These are phyloP conservation scores for Stenodera caucasica DNA, from an alignment of 2,888 invertebrate genomes.

Conservation along the genomic window DNA sequence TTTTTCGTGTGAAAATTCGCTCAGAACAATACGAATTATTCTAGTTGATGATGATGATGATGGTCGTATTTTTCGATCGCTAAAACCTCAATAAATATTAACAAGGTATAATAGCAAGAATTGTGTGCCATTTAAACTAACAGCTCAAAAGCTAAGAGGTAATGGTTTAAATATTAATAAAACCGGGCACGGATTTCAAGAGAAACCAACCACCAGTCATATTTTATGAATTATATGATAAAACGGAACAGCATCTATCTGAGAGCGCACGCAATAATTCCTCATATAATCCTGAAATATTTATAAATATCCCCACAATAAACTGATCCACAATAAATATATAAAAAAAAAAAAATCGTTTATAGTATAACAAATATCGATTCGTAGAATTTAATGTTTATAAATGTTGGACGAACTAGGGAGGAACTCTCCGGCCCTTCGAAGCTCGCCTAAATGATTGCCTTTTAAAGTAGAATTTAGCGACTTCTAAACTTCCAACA, in stretches of 20 bases:
- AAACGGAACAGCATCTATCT: conserved; percentile 7
- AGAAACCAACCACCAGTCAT: conserved; percentile 27
- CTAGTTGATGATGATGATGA: not conserved
- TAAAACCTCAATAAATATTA: conserved; percentile 35
- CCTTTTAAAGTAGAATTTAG: conserved; percentile 53
- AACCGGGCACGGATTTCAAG: conserved; percentile 30
- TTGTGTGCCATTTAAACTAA: conserved; percentile 34
- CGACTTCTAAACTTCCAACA: conserved; percentile 42
- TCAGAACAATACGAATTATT: not conserved
- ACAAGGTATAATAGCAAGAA: conserved; percentile 35
- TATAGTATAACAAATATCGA: too few relatives aligned
- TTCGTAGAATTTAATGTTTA: not conserved
- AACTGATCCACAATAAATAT: too few relatives aligned
- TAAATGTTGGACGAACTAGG: not conserved
- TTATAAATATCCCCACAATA: too few relatives aligned
- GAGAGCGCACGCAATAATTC: not conserved
- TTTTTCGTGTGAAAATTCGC: too few relatives aligned
- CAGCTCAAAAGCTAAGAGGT: conserved; percentile 28
- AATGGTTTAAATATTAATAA: conserved; percentile 37
- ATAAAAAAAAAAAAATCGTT: too few relatives aligned
- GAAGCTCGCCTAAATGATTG: conserved; percentile 37
- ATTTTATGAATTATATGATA: conserved; percentile 28
- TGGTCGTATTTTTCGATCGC: conserved; percentile 25
- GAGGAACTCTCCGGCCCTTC: not conserved
- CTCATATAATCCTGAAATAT: too few relatives aligned